Conservation (phyloP, 35 echinoderm and acorn worm genomes). For the Heliocidaris erythrogramma region DNA sequence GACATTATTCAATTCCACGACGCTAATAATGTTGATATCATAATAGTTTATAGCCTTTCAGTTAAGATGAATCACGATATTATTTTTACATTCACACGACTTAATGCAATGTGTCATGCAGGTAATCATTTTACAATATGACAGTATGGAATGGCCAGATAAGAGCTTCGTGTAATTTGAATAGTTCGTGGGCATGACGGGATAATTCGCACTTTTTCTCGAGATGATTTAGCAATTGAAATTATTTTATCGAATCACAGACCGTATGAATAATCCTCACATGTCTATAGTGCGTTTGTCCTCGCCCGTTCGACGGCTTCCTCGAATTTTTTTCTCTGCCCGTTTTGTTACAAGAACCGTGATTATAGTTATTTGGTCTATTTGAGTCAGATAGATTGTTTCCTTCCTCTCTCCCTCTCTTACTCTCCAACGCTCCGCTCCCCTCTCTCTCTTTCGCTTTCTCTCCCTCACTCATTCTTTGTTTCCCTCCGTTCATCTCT, state of each 20-base stretch:
- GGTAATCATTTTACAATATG: background rate
- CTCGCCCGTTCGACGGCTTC: background rate
- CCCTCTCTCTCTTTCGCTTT: background rate
- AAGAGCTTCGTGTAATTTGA: background rate
- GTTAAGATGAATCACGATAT: too few species aligned
- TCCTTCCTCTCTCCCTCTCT: background rate
- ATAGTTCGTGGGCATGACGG: background rate
- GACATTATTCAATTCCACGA: too few species aligned
- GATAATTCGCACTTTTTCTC: background rate
- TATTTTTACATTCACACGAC: too few species aligned
- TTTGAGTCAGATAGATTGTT: slow-evolving; percentile 5
- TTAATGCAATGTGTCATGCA: too few species aligned
- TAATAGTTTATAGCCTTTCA: too few species aligned
- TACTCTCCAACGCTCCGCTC: background rate
- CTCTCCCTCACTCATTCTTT: background rate
- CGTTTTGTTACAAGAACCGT: background rate
- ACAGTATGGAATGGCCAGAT: background rate
- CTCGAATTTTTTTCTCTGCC: background rate
- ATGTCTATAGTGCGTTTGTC: background rate
- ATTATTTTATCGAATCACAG: background rate
- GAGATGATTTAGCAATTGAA: background rate
- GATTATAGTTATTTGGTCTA: background rate
- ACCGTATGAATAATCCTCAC: background rate
- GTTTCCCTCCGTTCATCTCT: background rate
- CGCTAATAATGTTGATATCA: too few species aligned